Conservation (phyloP, 2,888 invertebrate species). For the Cerastis rubricosa region DNA sequence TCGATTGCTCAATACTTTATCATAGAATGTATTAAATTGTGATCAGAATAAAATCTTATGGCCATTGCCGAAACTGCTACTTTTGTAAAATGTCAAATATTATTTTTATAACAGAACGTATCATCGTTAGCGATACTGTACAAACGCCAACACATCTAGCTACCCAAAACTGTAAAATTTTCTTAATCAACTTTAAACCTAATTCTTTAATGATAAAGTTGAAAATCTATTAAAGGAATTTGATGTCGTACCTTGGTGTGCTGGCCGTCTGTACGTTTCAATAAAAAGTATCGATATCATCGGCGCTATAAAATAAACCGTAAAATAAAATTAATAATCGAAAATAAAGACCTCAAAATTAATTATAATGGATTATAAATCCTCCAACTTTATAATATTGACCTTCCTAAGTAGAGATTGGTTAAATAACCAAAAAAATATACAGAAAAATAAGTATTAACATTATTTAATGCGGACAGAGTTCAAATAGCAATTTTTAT, state of each 20-base stretch:
- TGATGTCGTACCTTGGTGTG: too few species aligned
- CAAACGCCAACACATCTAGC: too few species aligned
- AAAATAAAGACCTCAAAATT: constrained; percentile 42
- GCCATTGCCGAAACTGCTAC: background rate
- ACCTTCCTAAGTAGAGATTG: constrained; percentile 33
- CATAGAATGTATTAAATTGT: constrained; percentile 32
- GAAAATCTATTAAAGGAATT: too few species aligned
- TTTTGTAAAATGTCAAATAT: constrained; percentile 13
- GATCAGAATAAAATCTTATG: constrained; percentile 4
- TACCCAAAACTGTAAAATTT: too few species aligned
- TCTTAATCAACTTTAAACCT: too few species aligned
- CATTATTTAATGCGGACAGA: constrained; percentile 74
- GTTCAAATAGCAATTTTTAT: constrained; percentile 73
- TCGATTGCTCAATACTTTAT: constrained; percentile 41
- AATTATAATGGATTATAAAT: constrained; percentile 45
- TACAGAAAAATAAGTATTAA: constrained; percentile 25
- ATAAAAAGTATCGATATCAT: constrained; percentile 16
- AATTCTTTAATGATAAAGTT: too few species aligned
- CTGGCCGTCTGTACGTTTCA: constrained; percentile 1
- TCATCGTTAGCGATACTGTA: constrained; percentile 1
- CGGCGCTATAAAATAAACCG: constrained; percentile 31
- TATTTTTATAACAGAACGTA: constrained; percentile 46
- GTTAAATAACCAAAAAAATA: constrained; percentile 32
- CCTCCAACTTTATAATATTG: constrained; percentile 24
- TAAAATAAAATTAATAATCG: constrained; percentile 35